A percentile compares a stretch with the other conserved stretches of the same genome.
Conservation (phyloP, 2,113 vertebrate genomes). For the Todiramphus saurophagus region DNA sequence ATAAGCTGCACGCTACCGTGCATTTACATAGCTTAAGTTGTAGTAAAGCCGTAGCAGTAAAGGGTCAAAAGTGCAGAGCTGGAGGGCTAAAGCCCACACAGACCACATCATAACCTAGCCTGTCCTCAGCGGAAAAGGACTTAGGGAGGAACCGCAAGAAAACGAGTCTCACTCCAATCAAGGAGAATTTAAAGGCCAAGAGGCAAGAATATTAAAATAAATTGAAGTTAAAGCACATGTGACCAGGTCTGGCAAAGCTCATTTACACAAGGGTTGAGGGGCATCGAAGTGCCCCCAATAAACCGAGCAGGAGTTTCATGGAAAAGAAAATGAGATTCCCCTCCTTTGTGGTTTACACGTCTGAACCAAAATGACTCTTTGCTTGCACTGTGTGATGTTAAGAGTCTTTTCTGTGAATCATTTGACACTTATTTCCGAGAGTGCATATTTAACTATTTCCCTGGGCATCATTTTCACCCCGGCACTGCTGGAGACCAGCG, state of each 20-base stretch:
- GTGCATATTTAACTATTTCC: background rate
- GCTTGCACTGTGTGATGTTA: background rate
- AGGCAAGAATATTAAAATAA: background rate
- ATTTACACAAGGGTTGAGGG: background rate
- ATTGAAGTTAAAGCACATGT: background rate
- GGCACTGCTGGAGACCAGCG: background rate
- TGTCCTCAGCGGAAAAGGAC: background rate
- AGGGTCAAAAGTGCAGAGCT: slow-evolving; percentile 48
- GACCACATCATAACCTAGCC: background rate
- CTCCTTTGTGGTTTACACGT: background rate
- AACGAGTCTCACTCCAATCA: background rate
- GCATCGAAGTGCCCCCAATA: background rate
- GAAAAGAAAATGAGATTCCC: background rate
- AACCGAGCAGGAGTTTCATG: background rate
- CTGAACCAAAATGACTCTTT: background rate
- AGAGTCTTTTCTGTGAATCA: background rate
- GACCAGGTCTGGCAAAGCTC: background rate
- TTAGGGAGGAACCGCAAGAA: background rate
- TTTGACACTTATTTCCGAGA: background rate
- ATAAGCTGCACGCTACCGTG: slow-evolving; percentile 8
- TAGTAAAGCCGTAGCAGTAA: slow-evolving; percentile 8
- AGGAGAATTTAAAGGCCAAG: background rate
- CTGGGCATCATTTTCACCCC: background rate
- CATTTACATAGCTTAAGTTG: slow-evolving; percentile 26
- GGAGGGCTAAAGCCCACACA: background rate